Evolutionary conservation across 2,797 vertebrate genomes (phyloP).

Genomic region (Myotis pilosus): DNA sequence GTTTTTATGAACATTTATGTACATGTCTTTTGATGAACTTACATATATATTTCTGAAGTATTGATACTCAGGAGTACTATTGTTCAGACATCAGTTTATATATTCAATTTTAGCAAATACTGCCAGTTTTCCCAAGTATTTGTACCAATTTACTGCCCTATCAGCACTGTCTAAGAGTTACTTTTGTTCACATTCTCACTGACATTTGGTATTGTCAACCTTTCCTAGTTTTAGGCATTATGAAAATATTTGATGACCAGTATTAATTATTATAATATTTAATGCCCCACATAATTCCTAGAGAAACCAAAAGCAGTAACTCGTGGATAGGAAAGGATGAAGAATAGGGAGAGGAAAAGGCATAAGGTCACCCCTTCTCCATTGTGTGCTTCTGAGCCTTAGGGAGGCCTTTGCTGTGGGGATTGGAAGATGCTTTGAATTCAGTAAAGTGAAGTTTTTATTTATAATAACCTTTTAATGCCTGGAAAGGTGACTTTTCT

Average conservation of each 20-base stretch:
- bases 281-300: not conserved
- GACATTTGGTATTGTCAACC: not conserved
- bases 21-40: not conserved
- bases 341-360: not conserved
- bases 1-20: not conserved
- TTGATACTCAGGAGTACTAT: not conserved
- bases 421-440: not conserved
- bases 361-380: not conserved
- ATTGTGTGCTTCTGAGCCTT: not conserved
- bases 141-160: not conserved
- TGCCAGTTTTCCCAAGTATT: not conserved
- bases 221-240: not conserved
- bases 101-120: not conserved
- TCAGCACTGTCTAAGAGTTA: not conserved
- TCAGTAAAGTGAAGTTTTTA: not conserved
- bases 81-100: not conserved
- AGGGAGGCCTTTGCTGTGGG: not conserved
- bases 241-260: not conserved
- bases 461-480: not conserved
- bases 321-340: not conserved
- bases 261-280: not conserved
- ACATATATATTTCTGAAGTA: not conserved
- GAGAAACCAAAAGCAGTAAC: conserved; percentile 7
- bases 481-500: conserved; percentile 1
- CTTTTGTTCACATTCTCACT: not conserved